phyloP scores from a whole-genome alignment of 2,888 invertebrate genomes.

The Uloborus plumipes region DNA sequence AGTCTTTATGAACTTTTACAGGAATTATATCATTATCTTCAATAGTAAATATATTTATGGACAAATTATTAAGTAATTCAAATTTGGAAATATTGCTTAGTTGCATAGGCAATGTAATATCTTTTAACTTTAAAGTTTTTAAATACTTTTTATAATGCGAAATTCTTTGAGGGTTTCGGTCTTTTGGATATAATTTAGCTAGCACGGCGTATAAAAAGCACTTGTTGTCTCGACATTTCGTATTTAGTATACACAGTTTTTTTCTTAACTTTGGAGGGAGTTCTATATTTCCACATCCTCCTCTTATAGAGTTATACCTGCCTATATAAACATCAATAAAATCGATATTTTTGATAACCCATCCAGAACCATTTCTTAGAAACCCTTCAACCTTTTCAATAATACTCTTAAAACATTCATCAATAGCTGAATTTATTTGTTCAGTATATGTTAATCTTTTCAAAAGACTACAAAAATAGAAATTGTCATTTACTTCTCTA shows the following conservation, averaged over 20 bases:
- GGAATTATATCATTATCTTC: not conserved
- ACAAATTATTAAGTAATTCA: conserved; percentile 7
- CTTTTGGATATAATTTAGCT: not conserved
- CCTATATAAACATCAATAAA: conserved; percentile 5
- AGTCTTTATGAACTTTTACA: not conserved
- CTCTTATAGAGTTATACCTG: not conserved
- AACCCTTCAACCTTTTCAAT: conserved; percentile 1
- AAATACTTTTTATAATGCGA: conserved; percentile 8
- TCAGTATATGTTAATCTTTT: not conserved
- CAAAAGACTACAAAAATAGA: not conserved
- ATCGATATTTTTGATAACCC: not conserved
- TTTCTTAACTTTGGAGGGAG: not conserved
- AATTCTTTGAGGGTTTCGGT: not conserved
- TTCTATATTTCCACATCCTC: not conserved
- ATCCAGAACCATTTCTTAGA: not conserved
- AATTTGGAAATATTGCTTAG: conserved; percentile 1
- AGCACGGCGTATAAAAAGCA: conserved; percentile 7
- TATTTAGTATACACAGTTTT: not conserved
- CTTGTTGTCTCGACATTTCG: not conserved
- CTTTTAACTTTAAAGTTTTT: not conserved
- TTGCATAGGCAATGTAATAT: conserved; percentile 1
- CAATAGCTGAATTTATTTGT: conserved; percentile 1
- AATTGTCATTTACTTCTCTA: not conserved
- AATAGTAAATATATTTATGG: conserved; percentile 10
- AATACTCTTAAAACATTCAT: conserved; percentile 1